Percentiles rank a stretch among this genome's conserved stretches.
Evolutionary conservation across 2,113 vertebrate species (phyloP).

Genomic region (Gopherus evgoodei): DNA sequence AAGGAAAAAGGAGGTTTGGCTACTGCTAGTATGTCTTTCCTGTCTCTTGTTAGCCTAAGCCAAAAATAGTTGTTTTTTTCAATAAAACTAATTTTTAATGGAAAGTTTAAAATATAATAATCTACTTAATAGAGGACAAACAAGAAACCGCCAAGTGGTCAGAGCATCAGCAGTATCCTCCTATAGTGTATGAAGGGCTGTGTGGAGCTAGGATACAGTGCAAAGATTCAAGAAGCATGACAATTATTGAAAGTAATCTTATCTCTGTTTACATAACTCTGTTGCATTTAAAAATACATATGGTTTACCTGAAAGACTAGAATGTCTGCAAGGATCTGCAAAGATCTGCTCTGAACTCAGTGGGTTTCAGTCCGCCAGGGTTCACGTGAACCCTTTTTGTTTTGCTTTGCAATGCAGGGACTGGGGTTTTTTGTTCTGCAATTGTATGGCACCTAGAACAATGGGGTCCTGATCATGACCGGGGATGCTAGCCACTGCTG

Average conservation of each 20-base stretch:
- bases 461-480: not conserved
- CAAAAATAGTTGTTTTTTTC: not conserved
- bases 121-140: not conserved
- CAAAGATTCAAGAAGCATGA: not conserved
- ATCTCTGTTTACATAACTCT: not conserved
- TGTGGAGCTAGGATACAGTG: not conserved
- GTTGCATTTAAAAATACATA: not conserved
- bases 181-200: not conserved
- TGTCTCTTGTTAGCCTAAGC: not conserved
- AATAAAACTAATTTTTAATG: not conserved
- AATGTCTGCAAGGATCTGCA: not conserved
- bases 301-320: not conserved
- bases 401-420: not conserved
- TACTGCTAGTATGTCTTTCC: not conserved
- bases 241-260: not conserved
- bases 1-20: not conserved
- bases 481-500: not conserved
- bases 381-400: not conserved
- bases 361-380: not conserved
- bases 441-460: not conserved
- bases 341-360: not conserved
- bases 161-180: not conserved
- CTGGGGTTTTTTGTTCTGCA: fast-evolving
- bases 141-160: not conserved
- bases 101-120: not conserved